Evolutionary conservation across 2,113 vertebrate genomes (phyloP).

Genomic region (Suncus etruscus): DNA sequence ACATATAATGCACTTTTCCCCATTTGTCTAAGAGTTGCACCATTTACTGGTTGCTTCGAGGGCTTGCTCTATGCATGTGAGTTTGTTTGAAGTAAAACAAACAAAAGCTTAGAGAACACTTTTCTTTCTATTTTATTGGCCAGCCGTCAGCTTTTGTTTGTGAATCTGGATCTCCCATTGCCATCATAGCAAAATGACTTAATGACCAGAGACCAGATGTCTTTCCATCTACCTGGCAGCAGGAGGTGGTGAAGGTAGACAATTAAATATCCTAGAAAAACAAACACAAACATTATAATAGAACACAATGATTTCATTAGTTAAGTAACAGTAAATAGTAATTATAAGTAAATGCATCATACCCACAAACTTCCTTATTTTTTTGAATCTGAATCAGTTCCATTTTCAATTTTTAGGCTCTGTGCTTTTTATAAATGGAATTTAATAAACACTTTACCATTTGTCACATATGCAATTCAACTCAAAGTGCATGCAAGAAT

Average conservation of each 20-base stretch:
- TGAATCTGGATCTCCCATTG: conserved; percentile 7
- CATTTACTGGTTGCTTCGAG: conserved; percentile 66
- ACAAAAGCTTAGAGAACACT: conserved; percentile 50
- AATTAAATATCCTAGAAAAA: conserved; percentile 6
- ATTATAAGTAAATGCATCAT: not conserved
- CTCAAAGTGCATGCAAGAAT: not conserved
- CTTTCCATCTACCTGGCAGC: conserved; percentile 26
- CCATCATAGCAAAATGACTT: not conserved
- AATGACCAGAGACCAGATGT: conserved; percentile 41
- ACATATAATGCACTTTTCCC: conserved; percentile 59
- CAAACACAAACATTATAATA: not conserved
- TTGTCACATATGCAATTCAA: not conserved
- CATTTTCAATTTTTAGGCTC: not conserved
- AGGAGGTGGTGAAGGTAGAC: not conserved
- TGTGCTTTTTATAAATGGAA: not conserved
- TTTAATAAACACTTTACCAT: not conserved
- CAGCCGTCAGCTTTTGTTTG: conserved; percentile 60
- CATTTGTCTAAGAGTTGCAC: conserved; percentile 67
- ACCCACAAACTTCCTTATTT: not conserved
- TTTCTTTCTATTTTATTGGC: conserved; percentile 54
- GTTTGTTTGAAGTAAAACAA: conserved; percentile 73
- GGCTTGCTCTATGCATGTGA: conserved; percentile 25
- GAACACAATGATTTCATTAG: not conserved
- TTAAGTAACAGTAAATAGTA: conserved; percentile 20
- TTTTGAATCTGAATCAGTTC: not conserved